These are phyloP conservation scores for Lepidochitona cinerea DNA, from an alignment of 2,888 invertebrate genomes.

Conservation along the genomic window DNA sequence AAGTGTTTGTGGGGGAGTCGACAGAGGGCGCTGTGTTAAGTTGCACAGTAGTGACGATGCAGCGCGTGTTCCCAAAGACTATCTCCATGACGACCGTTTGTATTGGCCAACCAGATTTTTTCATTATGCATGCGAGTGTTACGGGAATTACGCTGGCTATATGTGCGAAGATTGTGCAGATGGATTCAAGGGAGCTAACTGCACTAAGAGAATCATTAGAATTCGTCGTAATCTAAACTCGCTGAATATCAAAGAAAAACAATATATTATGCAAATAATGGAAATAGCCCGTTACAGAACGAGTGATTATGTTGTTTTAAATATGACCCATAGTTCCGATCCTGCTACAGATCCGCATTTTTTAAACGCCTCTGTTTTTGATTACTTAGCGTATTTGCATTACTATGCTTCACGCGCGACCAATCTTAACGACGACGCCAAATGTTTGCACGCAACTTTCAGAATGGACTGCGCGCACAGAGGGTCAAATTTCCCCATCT, in stretches of 20 bases:
- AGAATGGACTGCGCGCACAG: neutral
- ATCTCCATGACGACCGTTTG: neutral
- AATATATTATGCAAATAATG: neutral
- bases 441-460: neutral
- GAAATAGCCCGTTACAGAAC: neutral
- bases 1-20: neutral
- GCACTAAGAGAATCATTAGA: neutral
- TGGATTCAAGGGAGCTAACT: constrained; percentile 4
- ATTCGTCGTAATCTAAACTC: neutral
- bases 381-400: neutral
- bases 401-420: neutral
- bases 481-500: neutral
- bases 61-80: neutral
- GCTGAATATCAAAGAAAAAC: neutral
- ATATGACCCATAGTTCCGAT: neutral
- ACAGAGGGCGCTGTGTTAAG: constrained; percentile 4
- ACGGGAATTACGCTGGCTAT: constrained; percentile 5
- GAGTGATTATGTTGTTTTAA: neutral
- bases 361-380: neutral
- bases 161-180: neutral
- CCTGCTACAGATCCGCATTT: neutral
- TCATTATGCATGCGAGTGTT: neutral
- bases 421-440: neutral
- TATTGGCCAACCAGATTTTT: constrained; percentile 6
- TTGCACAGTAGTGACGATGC: neutral